Conservation (phyloP, 2,888 invertebrate species). For the Sphaeridia pumilis region DNA sequence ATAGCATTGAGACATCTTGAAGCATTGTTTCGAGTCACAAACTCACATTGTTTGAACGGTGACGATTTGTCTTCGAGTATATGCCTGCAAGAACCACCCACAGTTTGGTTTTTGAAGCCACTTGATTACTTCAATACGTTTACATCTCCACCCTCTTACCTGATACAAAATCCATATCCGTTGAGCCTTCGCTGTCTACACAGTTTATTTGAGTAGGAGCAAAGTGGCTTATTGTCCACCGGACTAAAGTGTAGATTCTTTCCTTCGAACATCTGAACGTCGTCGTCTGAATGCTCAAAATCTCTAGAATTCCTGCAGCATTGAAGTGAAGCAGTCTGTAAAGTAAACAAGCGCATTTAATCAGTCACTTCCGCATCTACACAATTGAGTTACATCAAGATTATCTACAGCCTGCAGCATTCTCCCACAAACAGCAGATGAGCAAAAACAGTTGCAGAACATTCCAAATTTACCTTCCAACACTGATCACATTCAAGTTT, state of each 20-base stretch:
- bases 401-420: no score
- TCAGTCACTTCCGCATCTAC: no score
- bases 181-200: constrained; percentile 46
- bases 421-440: no score
- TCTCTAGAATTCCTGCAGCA: no score
- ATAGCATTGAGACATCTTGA: constrained; percentile 42
- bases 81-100: constrained; percentile 38
- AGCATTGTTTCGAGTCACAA: constrained; percentile 34
- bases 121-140: not conserved
- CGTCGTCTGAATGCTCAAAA: no score
- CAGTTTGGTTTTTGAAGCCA: not conserved
- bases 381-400: no score
- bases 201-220: constrained; percentile 42
- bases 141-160: constrained; percentile 36
- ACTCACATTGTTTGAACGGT: constrained; percentile 41
- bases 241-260: constrained; percentile 44
- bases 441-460: no score
- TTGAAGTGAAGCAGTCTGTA: no score
- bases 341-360: no score
- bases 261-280: constrained; percentile 41
- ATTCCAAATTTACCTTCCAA: no score
- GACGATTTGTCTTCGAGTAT: constrained; percentile 45
- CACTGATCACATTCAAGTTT: no score
- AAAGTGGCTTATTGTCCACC: constrained; percentile 43
- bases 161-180: constrained; percentile 44